Base-by-base conservation (phyloP, 2,797 vertebrate species). In the Hippoglossus hippoglossus region DNA sequence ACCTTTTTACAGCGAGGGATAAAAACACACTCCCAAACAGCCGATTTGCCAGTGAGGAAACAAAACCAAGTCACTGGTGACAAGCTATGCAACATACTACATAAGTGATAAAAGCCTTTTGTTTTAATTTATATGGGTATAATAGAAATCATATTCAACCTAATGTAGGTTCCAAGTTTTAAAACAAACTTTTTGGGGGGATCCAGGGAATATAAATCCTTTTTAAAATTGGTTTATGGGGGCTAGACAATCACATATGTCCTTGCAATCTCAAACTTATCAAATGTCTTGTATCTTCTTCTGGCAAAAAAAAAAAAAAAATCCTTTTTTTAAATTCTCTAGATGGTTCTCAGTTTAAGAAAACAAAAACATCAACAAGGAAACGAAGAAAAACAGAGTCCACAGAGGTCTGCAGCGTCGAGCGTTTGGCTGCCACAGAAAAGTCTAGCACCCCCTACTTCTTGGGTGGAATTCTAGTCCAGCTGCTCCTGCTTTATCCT, bases 401-500 rank as follows among this genome's bases (percentile, higher is more conserved):
- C 92, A 87, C 74, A 84, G 79, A 87, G 85, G 83, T 90, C 90
- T 85, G 88, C 83, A 82, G 90, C 79, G 2, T 66, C 18, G 19
- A 75, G 62, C 60, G 3, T 79, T 90, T 78, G 85, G 86, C 84
- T 81, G 89, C 92, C 81, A 84, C 87, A 78, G 87, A 89, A 94
- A 91, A 92, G 93, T 94, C 91, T 90, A 89, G 85, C 86, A 73
- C 88, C 90, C 75, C 91, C 88, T 90, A 52, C 82, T 80, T 87
- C 67, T 60, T 7, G n/a, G 87, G 89, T 90, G 89, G 88, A 74
- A 8, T 75, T 94, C 95, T 94, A 99, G 95, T 99, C 97, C 95
- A 99, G 96, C 91, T 98, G 97, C 89, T 99, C 98, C 86, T 99
- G 97, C 93, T 99, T 99, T 98, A 99, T 99, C 95, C 97, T 96